Evolutionary conservation across 2,888 invertebrate genomes (phyloP).

Genomic region (Tortrix viridana): DNA sequence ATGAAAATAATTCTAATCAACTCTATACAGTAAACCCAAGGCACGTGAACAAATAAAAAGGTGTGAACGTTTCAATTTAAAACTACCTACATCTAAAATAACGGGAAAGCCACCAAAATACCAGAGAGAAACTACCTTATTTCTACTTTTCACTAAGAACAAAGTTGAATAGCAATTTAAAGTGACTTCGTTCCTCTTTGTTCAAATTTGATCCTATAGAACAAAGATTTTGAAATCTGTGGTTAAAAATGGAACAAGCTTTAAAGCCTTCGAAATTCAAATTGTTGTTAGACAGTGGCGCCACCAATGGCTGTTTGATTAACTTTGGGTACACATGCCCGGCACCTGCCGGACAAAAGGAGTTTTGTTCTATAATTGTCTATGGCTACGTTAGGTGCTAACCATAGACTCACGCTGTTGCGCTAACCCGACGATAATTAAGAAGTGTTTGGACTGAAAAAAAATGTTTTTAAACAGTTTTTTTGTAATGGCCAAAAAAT

Average conservation of each 20-base stretch:
- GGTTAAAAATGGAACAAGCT: not conserved
- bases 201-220: no score
- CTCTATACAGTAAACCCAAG: not conserved
- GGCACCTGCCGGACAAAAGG: slow-evolving; percentile 45
- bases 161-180: no score
- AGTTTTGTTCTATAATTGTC: slow-evolving; percentile 42
- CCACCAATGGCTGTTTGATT: not conserved
- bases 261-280: no score
- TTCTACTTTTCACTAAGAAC: no score
- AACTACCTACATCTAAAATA: not conserved
- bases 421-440: slow-evolving; percentile 25
- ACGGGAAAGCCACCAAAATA: not conserved
- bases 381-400: slow-evolving; percentile 19
- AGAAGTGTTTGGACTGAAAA: slow-evolving; percentile 21
- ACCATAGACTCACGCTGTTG: slow-evolving; percentile 14
- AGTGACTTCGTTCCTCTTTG: no score
- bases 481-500: not conserved
- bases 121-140: no score
- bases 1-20: slow-evolving; percentile 9
- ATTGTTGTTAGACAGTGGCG: not conserved
- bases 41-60: slow-evolving; percentile 22
- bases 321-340: not conserved
- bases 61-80: slow-evolving; percentile 18
- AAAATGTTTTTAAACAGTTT: not conserved
- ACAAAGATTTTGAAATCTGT: no score